Conservation (phyloP, 2,797 vertebrate species). For the Galago senegalensis region DNA sequence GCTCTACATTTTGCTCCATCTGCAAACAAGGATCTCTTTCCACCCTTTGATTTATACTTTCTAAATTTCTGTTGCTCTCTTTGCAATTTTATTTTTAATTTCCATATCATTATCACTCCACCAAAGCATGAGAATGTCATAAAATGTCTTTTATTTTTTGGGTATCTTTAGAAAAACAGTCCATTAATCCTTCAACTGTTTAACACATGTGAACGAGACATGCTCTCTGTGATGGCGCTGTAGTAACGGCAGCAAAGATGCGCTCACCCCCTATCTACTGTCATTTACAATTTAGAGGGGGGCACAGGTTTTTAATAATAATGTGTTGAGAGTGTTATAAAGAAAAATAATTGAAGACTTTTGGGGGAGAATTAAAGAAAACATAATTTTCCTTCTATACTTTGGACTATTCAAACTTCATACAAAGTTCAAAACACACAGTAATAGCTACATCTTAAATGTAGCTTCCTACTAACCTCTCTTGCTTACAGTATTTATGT, state of each 20-base stretch:
- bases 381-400: neutral
- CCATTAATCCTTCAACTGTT: neutral
- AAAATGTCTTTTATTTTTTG: neutral
- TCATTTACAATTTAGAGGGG: neutral
- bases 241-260: neutral
- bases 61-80: neutral
- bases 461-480: neutral
- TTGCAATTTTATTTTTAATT: neutral
- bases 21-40: neutral
- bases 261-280: accelerated
- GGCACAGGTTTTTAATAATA: neutral
- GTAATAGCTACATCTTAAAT: neutral
- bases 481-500: neutral
- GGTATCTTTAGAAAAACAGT: neutral
- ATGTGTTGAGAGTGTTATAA: neutral
- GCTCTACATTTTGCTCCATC: neutral
- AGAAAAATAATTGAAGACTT: neutral
- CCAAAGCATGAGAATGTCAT: neutral
- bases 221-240: neutral
- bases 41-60: neutral
- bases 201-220: neutral
- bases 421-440: neutral
- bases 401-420: neutral
- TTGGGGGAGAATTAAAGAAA: neutral
- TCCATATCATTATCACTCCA: neutral